Percentiles rank a stretch among this genome's conserved stretches.
These are phyloP conservation scores for Machimus atricapillus DNA, from an alignment of 2,888 invertebrate genomes.

Conservation along the genomic window DNA sequence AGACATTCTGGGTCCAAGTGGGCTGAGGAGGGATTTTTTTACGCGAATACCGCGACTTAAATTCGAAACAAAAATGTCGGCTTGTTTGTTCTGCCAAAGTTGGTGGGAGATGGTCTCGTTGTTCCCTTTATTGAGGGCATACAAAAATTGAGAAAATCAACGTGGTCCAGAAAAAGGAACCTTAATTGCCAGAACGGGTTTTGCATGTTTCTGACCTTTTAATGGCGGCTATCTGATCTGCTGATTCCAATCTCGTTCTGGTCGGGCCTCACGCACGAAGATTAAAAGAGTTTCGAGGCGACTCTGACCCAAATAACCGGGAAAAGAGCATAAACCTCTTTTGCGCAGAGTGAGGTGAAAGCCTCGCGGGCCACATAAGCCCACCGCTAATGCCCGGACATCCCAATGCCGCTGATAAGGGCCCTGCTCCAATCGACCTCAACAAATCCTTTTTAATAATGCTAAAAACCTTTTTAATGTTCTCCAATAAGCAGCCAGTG, in stretches of 20 bases:
- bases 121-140: not conserved
- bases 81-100: not conserved
- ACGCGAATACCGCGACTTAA: not conserved
- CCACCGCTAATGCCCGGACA: not conserved
- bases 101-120: slow-evolving; percentile 1
- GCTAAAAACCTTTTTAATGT: slow-evolving; percentile 13
- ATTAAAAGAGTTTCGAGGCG: not conserved
- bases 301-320: not conserved
- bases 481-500: not conserved
- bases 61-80: not conserved
- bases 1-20: not conserved
- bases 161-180: not conserved
- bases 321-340: not conserved
- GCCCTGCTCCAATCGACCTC: not conserved
- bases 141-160: not conserved
- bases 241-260: not conserved
- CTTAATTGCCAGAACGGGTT: slow-evolving; percentile 7
- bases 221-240: not conserved
- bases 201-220: not conserved
- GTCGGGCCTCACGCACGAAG: not conserved
- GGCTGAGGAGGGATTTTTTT: not conserved
- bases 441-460: slow-evolving; percentile 24
- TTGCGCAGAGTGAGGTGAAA: not conserved
- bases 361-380: not conserved
- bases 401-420: not conserved